These are phyloP conservation scores for Acanthosepion esculentum DNA, from an alignment of 2,888 invertebrate genomes.

Conservation along the genomic window DNA sequence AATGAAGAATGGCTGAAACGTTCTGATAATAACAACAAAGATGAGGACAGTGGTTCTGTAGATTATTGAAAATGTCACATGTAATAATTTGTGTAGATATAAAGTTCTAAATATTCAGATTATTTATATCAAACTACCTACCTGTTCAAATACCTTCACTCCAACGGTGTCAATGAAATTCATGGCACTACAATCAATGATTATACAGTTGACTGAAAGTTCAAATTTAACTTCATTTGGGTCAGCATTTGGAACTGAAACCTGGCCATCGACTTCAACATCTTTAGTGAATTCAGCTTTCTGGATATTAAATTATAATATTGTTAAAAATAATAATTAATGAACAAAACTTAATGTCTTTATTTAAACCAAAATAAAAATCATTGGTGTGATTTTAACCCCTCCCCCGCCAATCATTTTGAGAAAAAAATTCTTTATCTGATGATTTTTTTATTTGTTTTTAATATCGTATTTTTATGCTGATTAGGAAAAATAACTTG, in stretches of 20 bases:
- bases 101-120: neutral
- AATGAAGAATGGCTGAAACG: no score
- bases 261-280: neutral
- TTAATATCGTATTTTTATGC: no score
- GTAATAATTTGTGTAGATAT: no score
- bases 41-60: no score
- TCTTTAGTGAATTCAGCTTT: neutral
- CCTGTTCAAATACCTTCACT: conserved; percentile 69
- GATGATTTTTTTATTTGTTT: no score
- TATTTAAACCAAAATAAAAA: no score
- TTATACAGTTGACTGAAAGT: conserved; percentile 61
- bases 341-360: neutral
- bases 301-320: neutral
- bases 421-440: no score
- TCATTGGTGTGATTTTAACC: neutral
- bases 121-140: conserved; percentile 51
- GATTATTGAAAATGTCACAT: no score
- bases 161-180: conserved; percentile 72
- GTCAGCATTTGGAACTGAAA: neutral
- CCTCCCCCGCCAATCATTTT: no score
- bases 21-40: no score
- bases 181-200: conserved; percentile 74
- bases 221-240: neutral
- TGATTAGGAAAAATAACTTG: no score
- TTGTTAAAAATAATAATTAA: neutral